Conservation (phyloP, 2,797 vertebrate genomes). For the Pagetopsis macropterus region DNA sequence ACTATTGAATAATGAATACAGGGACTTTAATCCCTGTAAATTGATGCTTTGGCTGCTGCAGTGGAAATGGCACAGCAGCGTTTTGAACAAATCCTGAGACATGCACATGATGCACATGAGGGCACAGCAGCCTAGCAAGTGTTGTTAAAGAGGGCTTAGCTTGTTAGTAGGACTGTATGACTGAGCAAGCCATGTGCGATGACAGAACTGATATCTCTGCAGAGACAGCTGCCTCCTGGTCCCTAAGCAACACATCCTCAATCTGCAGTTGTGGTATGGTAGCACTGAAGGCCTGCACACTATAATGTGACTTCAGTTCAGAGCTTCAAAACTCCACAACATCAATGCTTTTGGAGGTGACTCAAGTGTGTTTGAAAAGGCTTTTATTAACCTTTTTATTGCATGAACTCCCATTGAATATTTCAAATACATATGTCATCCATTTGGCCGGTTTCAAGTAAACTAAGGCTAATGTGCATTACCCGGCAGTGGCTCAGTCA, state of each 20-base stretch:
- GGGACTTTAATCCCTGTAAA: conserved; percentile 29
- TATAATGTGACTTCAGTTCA: neutral
- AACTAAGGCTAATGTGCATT: too few relatives aligned
- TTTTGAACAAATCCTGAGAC: conserved; percentile 26
- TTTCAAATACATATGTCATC: neutral
- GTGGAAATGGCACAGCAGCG: conserved; percentile 11
- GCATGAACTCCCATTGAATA: neutral
- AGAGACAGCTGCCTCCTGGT: neutral
- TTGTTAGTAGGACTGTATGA: conserved; percentile 1
- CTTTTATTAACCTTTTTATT: too few relatives aligned
- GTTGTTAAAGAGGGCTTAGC: conserved; percentile 27
- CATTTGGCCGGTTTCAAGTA: too few relatives aligned
- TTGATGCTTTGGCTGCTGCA: conserved; percentile 8
- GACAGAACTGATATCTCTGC: conserved; percentile 14
- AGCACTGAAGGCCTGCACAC: neutral
- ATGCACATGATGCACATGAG: conserved; percentile 40
- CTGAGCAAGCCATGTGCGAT: conserved; percentile 4
- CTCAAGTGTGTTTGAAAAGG: neutral
- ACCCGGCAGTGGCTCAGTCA: too few relatives aligned
- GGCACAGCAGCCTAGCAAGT: conserved; percentile 6
- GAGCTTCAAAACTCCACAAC: neutral
- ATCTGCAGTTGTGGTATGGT: neutral
- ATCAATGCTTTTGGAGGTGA: neutral
- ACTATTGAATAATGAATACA: neutral
- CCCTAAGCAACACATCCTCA: neutral